Evolutionary conservation across 2,797 vertebrate species (phyloP).

Genomic region (Epinephelus coioides): DNA sequence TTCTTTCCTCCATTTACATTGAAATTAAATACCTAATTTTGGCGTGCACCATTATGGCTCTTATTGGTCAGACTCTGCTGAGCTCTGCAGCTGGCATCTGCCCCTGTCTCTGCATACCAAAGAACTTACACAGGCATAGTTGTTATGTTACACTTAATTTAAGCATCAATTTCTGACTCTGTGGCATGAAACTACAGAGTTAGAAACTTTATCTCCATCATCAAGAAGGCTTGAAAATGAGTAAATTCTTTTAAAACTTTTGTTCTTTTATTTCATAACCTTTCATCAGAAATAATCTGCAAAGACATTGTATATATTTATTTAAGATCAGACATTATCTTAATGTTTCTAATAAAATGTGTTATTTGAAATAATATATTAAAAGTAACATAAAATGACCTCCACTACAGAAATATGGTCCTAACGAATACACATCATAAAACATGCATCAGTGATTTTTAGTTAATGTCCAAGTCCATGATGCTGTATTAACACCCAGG

Average conservation of each 20-base stretch:
- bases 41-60: constrained; percentile 21
- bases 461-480: neutral
- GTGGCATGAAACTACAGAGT: neutral
- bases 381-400: neutral
- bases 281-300: neutral
- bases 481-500: constrained; percentile 3
- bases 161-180: neutral
- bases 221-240: neutral
- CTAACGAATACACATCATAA: neutral
- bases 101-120: constrained; percentile 21
- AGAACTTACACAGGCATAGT: neutral
- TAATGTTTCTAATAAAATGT: neutral
- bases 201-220: neutral
- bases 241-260: neutral
- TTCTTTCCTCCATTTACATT: constrained; percentile 41
- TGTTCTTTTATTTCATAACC: constrained; percentile 34
- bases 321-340: constrained; percentile 8
- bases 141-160: constrained; percentile 4
- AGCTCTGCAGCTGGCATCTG: constrained; percentile 32
- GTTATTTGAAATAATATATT: neutral
- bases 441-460: constrained; percentile 5
- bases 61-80: constrained; percentile 51
- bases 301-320: neutral
- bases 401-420: neutral
- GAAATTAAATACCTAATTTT: constrained; percentile 70